Percentiles rank a stretch among this genome's conserved stretches.
phyloP scores from a whole-genome alignment of 2,113 vertebrate genomes.

The Pachycephala philippinensis region DNA sequence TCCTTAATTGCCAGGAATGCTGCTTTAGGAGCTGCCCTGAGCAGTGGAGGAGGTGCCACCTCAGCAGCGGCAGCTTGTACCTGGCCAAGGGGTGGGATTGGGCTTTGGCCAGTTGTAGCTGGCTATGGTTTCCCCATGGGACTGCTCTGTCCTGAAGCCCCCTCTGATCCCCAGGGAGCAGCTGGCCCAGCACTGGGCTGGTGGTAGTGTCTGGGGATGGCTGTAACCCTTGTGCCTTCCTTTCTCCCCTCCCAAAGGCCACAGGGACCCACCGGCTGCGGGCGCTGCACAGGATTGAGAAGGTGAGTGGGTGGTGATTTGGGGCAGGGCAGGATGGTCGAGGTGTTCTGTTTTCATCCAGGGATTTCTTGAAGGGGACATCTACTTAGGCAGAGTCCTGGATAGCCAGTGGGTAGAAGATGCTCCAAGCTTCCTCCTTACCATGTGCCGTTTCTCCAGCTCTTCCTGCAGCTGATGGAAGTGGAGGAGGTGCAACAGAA shows the following conservation, averaged over 20 bases:
- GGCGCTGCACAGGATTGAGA: constrained; percentile 84
- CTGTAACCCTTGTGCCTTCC: not conserved
- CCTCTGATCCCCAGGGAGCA: not conserved
- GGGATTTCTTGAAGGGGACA: not conserved
- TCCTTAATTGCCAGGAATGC: accelerated
- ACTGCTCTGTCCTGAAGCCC: not conserved
- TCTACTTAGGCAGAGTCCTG: not conserved
- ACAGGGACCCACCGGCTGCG: constrained; percentile 78
- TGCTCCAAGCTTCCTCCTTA: not conserved
- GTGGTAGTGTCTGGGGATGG: not conserved
- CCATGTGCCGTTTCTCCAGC: constrained; percentile 39
- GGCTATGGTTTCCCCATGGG: accelerated
- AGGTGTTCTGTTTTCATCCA: not conserved
- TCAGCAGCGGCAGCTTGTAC: accelerated
- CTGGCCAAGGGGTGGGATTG: accelerated
- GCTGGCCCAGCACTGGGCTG: accelerated
- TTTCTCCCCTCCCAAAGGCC: constrained; percentile 68
- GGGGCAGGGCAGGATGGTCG: too few species aligned
- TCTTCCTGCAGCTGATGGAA: constrained; percentile 83
- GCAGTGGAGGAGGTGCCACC: accelerated
- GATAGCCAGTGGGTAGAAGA: not conserved
- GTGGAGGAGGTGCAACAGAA: constrained; percentile 82
- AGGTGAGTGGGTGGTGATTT: constrained; percentile 52
- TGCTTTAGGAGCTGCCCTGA: not conserved
- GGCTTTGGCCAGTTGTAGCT: not conserved